Evolutionary conservation across 1,140 invertebrate species (phyloP), one percentile per base, ranked within the genome.

Genomic region (Drosophila bocki): DNA sequence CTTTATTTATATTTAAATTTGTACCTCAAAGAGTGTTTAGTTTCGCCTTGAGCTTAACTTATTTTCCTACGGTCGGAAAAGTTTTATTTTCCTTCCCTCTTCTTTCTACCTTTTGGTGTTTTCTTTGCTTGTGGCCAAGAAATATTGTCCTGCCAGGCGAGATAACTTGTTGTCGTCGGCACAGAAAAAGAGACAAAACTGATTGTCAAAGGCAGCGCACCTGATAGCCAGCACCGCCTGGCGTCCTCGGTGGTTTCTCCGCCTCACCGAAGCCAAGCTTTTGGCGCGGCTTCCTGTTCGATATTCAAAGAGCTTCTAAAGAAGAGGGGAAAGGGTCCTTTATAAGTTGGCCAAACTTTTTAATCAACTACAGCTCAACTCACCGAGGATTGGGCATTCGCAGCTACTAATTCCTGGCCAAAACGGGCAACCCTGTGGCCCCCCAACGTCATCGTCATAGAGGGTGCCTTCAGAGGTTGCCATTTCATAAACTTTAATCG

Each of bases 1-100:
- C 80, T 88, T 88, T 88, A 88, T 88, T 88, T 88, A 90, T 88
- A 88, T 88, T 88, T 88, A 88, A 88, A 88, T 88, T 88, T 80
- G 76, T 75, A 87, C 57, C 84, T 88, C 85, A 87, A 87, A 87
- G 82, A 81, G 80, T 88, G 82, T 87, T 87, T 87, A 84, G 84
- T 81, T 75, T 90, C 58, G 77, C 77, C 84, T 80, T 67, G 67
- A 80, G 80, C 83, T 75, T 53, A 63, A 68, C 75, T 78, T 90
- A 74, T 78, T 84, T 84, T 74, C 51, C 58, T 51, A 63, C 67
- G 81, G 50, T 63, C 50, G 74, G 39, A 35, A 80, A 77, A 84
- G 78, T 84, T 85, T 80, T 22, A 37, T 42, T 42, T 75, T 74
- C 48, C 35, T 53, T 39, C n/a, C 32, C 64, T 41, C 50, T 53